These are phyloP conservation scores for Agrotis segetum DNA, from an alignment of 2,888 invertebrate genomes.

Conservation along the genomic window DNA sequence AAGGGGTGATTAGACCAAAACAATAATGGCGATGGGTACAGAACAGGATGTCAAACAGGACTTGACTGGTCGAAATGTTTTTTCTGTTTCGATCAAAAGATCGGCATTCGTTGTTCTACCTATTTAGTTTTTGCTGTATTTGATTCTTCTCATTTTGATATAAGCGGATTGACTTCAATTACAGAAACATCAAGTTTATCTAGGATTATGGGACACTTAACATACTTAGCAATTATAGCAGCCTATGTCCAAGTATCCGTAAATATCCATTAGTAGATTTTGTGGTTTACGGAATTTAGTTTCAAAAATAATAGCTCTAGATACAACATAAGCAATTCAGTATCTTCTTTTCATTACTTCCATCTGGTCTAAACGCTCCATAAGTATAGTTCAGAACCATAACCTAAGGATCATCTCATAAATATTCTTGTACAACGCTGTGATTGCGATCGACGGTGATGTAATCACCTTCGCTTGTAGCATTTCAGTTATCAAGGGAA, in stretches of 20 bases:
- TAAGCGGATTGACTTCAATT: neutral
- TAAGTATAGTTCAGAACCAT: slow-evolving; percentile 42
- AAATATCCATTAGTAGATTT: neutral
- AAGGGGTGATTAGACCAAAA: slow-evolving; percentile 46
- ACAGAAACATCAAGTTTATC: neutral
- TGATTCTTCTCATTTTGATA: neutral
- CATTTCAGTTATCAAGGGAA: slow-evolving; percentile 53
- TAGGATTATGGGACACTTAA: too few relatives aligned
- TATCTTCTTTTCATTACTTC: neutral
- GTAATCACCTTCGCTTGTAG: slow-evolving; percentile 55
- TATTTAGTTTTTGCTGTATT: neutral
- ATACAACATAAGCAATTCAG: neutral
- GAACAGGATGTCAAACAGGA: neutral
- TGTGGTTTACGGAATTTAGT: neutral
- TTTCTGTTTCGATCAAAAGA: slow-evolving; percentile 1
- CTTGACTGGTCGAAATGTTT: neutral
- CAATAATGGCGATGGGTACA: neutral
- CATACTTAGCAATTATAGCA: neutral
- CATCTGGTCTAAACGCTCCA: slow-evolving; percentile 30
- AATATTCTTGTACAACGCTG: slow-evolving; percentile 54
- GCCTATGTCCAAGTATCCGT: neutral
- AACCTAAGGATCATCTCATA: slow-evolving; percentile 52
- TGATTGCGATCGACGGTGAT: slow-evolving; percentile 60
- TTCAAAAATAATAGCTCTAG: neutral
- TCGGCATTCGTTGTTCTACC: neutral